Evolutionary conservation across 2,797 vertebrate genomes (phyloP).

Genomic region (Sebastolobus alascanus): DNA sequence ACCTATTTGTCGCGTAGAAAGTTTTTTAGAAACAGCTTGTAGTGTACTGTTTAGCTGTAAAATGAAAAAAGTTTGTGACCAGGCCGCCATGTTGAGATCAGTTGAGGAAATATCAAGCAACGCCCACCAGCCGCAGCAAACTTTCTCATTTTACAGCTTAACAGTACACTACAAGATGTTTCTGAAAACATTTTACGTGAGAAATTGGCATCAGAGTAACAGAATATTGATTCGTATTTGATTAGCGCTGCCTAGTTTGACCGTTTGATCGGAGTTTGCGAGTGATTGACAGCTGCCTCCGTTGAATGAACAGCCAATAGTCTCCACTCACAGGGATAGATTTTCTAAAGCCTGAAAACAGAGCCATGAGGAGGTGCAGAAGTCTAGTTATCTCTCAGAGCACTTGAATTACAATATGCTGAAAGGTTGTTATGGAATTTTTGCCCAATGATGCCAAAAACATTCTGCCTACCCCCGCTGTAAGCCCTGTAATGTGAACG

Average conservation of each 20-base stretch:
- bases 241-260: too few species aligned
- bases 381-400: background rate
- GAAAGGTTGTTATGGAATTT: background rate
- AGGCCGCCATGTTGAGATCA: too few species aligned
- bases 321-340: background rate
- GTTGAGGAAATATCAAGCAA: too few species aligned
- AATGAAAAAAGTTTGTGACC: too few species aligned
- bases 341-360: background rate
- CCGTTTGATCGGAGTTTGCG: too few species aligned
- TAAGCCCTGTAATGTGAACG: background rate
- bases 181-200: background rate
- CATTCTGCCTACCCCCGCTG: background rate
- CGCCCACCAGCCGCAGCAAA: background rate
- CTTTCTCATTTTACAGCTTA: background rate
- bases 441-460: background rate
- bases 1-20: too few species aligned
- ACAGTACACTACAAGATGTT: background rate
- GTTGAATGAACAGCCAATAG: too few species aligned
- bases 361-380: background rate
- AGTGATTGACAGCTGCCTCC: too few species aligned
- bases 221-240: background rate
- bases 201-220: background rate
- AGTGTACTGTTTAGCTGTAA: too few species aligned
- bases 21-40: too few species aligned
- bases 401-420: background rate